phyloP scores from a whole-genome alignment of 2,797 vertebrate genomes.

The Poeciliopsis infans region DNA sequence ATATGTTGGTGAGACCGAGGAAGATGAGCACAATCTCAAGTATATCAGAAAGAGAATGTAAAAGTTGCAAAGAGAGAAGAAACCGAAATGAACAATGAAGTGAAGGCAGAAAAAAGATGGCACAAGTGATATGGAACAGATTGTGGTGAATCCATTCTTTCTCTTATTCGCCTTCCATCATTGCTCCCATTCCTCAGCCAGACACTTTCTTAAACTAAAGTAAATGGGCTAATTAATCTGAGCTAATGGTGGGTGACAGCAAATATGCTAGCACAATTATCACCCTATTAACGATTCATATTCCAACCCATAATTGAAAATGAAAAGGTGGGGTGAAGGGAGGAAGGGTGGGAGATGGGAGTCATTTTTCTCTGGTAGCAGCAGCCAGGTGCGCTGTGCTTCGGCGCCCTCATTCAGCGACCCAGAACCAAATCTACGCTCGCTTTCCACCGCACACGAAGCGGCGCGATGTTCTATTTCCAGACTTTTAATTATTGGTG shows the following conservation, averaged over 20 bases:
- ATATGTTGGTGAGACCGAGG: constrained; percentile 30
- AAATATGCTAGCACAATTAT: constrained; percentile 88
- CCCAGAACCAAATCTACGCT: constrained; percentile 14
- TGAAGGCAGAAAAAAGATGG: constrained; percentile 57
- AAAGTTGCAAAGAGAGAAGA: constrained; percentile 17
- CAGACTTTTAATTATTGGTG: not conserved
- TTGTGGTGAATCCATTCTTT: constrained; percentile 76
- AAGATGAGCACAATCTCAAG: constrained; percentile 29
- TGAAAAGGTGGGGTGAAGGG: constrained; percentile 70
- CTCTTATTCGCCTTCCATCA: constrained; percentile 67
- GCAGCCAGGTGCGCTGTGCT: constrained; percentile 23
- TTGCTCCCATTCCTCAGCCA: constrained; percentile 79
- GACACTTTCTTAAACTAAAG: constrained; percentile 84
- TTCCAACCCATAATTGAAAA: constrained; percentile 81
- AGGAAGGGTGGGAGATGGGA: constrained; percentile 56
- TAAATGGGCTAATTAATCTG: constrained; percentile 87
- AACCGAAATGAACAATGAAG: constrained; percentile 19
- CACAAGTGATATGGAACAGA: constrained; percentile 72
- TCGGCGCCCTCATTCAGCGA: constrained; percentile 4
- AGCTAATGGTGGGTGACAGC: constrained; percentile 86
- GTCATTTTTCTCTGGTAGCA: constrained; percentile 63
- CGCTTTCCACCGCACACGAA: not conserved
- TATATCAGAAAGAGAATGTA: constrained; percentile 31
- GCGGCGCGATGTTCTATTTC: not conserved
- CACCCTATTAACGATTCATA: constrained; percentile 86